Evolutionary conservation across 2,113 vertebrate genomes (phyloP).

Genomic region (Notarius quadriscutis): DNA sequence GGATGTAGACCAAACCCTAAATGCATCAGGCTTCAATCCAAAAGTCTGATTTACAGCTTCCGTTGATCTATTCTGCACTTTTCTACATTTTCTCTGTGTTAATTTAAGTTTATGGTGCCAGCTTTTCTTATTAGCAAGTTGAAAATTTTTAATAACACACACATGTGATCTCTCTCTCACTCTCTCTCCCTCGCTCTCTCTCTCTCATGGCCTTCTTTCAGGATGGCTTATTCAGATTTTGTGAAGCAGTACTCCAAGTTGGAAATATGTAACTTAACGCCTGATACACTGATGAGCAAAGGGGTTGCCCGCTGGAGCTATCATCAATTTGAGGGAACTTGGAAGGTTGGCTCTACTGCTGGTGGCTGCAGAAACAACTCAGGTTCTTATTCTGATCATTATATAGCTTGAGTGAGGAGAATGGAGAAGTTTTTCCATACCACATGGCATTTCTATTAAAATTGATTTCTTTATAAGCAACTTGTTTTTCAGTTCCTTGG

Average conservation of each 20-base stretch:
- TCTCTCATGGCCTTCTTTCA: constrained; percentile 7
- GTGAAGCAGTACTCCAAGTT: constrained; percentile 83
- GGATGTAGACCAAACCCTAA: background rate
- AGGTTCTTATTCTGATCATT: constrained; percentile 49
- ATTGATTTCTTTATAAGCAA: background rate
- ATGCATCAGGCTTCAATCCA: background rate
- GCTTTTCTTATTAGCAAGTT: background rate
- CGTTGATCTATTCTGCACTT: background rate
- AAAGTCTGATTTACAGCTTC: background rate
- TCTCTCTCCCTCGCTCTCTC: too few relatives aligned
- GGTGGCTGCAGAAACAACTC: constrained; percentile 89
- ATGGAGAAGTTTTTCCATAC: background rate
- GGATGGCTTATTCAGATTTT: constrained; percentile 74
- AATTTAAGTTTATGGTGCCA: background rate
- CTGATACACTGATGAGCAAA: constrained; percentile 79
- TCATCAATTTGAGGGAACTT: constrained; percentile 82
- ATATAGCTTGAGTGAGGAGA: background rate
- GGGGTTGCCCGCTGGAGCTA: constrained; percentile 73
- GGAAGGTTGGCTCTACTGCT: constrained; percentile 84
- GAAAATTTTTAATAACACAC: background rate
- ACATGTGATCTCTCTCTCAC: background rate
- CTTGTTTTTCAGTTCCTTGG: background rate
- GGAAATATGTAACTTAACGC: constrained; percentile 93
- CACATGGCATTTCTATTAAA: background rate
- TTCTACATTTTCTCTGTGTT: background rate